Percentiles rank a stretch among this genome's conserved stretches.
Evolutionary conservation across 2,797 vertebrate species (phyloP).

Genomic region (Rallus crepitans): DNA sequence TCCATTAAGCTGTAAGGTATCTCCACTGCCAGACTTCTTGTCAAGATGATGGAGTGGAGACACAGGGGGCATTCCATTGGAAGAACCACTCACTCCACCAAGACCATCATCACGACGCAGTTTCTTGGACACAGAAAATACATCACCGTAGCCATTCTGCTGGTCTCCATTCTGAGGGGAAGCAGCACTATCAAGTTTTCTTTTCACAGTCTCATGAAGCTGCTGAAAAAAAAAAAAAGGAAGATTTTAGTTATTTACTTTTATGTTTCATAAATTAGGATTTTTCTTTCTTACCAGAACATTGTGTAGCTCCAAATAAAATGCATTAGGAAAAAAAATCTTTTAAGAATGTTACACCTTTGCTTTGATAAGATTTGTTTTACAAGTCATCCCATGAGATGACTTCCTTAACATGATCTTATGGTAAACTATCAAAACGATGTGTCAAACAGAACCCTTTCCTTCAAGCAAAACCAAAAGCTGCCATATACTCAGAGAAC

Average conservation of each 20-base stretch:
- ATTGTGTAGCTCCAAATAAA: not conserved
- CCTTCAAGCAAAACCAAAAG: not conserved
- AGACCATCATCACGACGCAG: conserved; percentile 84
- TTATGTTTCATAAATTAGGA: not conserved
- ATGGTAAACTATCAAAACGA: not conserved
- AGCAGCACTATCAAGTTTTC: conserved; percentile 88
- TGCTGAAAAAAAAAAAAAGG: conserved; percentile 75
- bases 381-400: not conserved
- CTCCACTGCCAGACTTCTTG: conserved; percentile 82
- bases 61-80: conserved; percentile 85
- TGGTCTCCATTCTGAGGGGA: conserved; percentile 90
- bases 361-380: not conserved
- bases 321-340: not conserved
- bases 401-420: not conserved
- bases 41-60: conserved; percentile 87
- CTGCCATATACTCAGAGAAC: not conserved
- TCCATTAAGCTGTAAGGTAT: conserved; percentile 83
- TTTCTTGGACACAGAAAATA: conserved; percentile 90
- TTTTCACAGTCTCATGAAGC: conserved; percentile 95
- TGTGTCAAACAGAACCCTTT: not conserved
- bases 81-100: conserved; percentile 77
- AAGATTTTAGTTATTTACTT: not conserved
- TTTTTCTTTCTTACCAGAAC: not conserved
- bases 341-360: not conserved
- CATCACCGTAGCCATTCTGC: conserved; percentile 89